Conservation (phyloP, 2,797 vertebrate species). For the Threskiornis aethiopicus region DNA sequence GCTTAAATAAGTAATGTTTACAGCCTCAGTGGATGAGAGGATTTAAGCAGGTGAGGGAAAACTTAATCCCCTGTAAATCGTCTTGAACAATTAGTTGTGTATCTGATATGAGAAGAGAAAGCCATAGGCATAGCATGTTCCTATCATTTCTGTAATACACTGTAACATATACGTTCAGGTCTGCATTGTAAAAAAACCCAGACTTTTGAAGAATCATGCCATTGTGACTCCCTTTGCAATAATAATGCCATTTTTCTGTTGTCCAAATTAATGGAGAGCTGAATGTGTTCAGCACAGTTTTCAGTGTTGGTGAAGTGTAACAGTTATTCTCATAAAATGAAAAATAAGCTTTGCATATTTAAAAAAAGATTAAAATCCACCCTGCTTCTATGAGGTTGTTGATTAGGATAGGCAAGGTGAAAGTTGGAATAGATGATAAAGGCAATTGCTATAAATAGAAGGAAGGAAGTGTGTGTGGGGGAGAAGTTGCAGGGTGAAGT, state of each 20-base stretch:
- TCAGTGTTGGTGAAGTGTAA: not conserved
- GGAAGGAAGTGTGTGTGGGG: not conserved
- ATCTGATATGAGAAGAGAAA: not conserved
- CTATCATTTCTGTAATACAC: not conserved
- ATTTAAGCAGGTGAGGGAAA: slow-evolving; percentile 13
- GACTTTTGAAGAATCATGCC: not conserved
- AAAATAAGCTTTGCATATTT: not conserved
- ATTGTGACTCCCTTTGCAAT: not conserved
- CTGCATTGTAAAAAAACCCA: not conserved
- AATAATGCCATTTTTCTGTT: not conserved
- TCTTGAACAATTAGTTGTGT: not conserved
- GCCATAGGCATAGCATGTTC: not conserved
- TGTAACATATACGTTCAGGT: not conserved
- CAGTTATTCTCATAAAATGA: not conserved
- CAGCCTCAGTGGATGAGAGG: not conserved
- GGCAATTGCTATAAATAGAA: not conserved
- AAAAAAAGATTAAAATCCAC: not conserved
- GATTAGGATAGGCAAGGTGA: not conserved
- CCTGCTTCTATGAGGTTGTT: not conserved
- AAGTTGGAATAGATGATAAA: not conserved
- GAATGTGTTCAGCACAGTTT: not conserved
- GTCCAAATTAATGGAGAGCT: not conserved
- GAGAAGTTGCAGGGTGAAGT: not conserved
- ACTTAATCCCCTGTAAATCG: not conserved
- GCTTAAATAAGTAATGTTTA: slow-evolving; percentile 17